Evolutionary conservation across 2,888 invertebrate genomes (phyloP).

Genomic region (Steinernema hermaphroditum): DNA sequence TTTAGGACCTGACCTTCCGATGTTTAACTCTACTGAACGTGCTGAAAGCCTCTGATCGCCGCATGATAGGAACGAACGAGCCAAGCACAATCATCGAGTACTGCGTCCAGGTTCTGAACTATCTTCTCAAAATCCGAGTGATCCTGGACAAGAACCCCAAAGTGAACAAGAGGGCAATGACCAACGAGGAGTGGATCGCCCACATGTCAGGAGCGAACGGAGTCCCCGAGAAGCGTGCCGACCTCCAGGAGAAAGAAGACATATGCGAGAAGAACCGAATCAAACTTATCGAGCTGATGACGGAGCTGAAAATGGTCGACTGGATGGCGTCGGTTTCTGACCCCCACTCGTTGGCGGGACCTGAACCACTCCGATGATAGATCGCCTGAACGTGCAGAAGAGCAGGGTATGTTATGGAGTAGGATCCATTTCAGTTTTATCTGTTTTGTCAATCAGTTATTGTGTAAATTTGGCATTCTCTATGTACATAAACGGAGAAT

Average conservation of each 20-base stretch:
- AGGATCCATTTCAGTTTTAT: too few species aligned
- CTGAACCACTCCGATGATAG: not conserved
- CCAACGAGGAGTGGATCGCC: slow-evolving; percentile 19
- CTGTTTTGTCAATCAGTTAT: not conserved
- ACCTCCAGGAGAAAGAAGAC: slow-evolving; percentile 5
- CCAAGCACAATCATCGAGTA: slow-evolving; percentile 36
- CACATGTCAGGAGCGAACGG: slow-evolving; percentile 15
- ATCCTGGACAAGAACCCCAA: slow-evolving; percentile 38
- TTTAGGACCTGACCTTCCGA: slow-evolving; percentile 32
- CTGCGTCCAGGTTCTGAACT: slow-evolving; percentile 40
- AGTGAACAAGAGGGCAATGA: slow-evolving; percentile 20
- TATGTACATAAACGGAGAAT: slow-evolving; percentile 22
- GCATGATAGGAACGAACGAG: slow-evolving; percentile 73
- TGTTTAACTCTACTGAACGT: too few species aligned
- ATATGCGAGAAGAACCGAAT: slow-evolving; percentile 41
- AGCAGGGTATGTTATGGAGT: too few species aligned
- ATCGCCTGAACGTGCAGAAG: too few species aligned
- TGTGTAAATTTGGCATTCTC: not conserved
- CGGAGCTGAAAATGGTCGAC: slow-evolving; percentile 48
- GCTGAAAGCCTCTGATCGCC: slow-evolving; percentile 71
- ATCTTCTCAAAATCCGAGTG: slow-evolving; percentile 47
- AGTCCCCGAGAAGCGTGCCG: not conserved
- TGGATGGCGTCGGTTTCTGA: slow-evolving; percentile 48
- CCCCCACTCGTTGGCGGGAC: slow-evolving; percentile 34
- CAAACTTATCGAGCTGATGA: slow-evolving; percentile 39